These are phyloP conservation scores for Caenorhabditis elegans DNA, from an alignment of 1,140 invertebrate species.

Conservation along the genomic window WBcel235 BX284606.5:5199501-5200000, in stretches of 20 bases:
- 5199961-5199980: constrained; percentile 11
- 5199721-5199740: background rate
- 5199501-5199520: constrained; percentile 13
- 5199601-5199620: too few relatives aligned
- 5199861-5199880: constrained; percentile 10
- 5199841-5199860: background rate
- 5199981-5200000: background rate
- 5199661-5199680: background rate
- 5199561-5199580: background rate
- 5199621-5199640: too few relatives aligned
- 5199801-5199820: background rate
- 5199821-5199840: background rate
- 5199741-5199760: background rate
- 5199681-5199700: background rate
- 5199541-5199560: background rate
- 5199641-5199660: background rate
- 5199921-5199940: constrained; percentile 20
- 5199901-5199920: background rate
- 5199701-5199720: background rate
- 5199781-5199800: background rate
- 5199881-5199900: constrained; percentile 12
- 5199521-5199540: background rate
- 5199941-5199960: background rate
- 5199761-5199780: too few relatives aligned
- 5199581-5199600: too few relatives aligned